Conservation (phyloP, 1,140 invertebrate species). For the Goniozus legneri region DNA sequence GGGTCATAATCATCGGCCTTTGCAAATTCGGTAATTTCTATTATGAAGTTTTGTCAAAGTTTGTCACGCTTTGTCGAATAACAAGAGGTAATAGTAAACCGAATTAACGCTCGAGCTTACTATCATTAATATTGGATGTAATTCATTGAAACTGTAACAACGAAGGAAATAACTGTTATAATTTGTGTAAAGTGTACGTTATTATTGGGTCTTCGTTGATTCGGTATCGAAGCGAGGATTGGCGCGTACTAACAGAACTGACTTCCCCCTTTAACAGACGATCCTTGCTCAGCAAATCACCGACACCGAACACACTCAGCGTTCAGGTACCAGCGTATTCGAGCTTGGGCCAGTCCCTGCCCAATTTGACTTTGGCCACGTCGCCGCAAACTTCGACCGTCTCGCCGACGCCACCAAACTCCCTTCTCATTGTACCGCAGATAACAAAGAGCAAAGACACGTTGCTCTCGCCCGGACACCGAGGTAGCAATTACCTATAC, state of each 20-base stretch:
- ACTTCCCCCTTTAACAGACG: slow-evolving; percentile 40
- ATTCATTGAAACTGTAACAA: too few species aligned
- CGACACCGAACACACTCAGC: slow-evolving; percentile 69
- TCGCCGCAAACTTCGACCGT: slow-evolving; percentile 52
- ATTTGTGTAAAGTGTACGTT: too few species aligned
- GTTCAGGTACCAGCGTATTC: slow-evolving; percentile 67
- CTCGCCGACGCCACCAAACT: slow-evolving; percentile 49
- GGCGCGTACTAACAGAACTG: too few species aligned
- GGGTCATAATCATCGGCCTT: slow-evolving; percentile 43
- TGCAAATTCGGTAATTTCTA: slow-evolving; percentile 42
- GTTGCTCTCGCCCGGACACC: slow-evolving; percentile 53
- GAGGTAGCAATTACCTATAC: slow-evolving; percentile 39
- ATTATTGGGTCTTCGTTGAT: too few species aligned
- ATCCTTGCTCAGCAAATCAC: slow-evolving; percentile 47
- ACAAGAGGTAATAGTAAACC: too few species aligned
- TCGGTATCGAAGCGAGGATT: too few species aligned
- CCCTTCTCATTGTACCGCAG: slow-evolving; percentile 52
- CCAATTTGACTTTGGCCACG: slow-evolving; percentile 63
- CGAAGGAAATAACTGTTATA: too few species aligned
- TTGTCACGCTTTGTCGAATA: too few species aligned
- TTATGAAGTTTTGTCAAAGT: background rate
- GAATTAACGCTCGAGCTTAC: too few species aligned
- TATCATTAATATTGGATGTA: too few species aligned
- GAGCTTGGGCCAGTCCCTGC: slow-evolving; percentile 67
- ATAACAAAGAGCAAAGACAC: slow-evolving; percentile 54